Evolutionary conservation across 2,888 invertebrate genomes (phyloP).

Genomic region (Ophion ventricosus): DNA sequence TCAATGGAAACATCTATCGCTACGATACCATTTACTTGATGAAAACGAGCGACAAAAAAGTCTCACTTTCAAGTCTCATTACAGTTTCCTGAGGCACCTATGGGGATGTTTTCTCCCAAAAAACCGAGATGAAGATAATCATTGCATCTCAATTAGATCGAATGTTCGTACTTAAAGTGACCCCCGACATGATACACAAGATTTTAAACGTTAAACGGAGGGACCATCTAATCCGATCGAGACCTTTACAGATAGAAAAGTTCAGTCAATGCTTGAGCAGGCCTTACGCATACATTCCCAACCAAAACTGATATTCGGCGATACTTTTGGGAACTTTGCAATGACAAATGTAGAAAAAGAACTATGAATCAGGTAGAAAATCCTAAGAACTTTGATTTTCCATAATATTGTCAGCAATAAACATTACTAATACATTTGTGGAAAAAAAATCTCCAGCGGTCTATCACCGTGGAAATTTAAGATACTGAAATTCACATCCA

Average conservation of each 20-base stretch:
- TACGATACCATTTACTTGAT: conserved; percentile 1
- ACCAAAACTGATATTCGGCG: background rate
- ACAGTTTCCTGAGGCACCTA: conserved; percentile 14
- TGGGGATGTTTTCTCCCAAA: conserved; percentile 19
- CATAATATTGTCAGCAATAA: background rate
- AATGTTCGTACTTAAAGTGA: conserved; percentile 73
- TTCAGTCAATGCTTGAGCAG: conserved; percentile 20
- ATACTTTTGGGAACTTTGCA: background rate
- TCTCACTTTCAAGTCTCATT: conserved; percentile 8
- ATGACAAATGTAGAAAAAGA: background rate
- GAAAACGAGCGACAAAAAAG: background rate
- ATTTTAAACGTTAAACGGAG: conserved; percentile 54
- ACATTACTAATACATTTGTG: background rate
- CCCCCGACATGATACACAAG: conserved; percentile 49
- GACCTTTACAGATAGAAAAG: conserved; percentile 27
- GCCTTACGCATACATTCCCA: conserved; percentile 15
- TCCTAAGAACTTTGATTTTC: background rate
- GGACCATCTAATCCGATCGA: conserved; percentile 61
- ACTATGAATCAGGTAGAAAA: background rate
- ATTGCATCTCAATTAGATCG: conserved; percentile 57
- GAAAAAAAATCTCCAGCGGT: background rate
- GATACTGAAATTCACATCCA: background rate
- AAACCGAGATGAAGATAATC: conserved; percentile 16
- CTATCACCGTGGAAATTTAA: background rate
- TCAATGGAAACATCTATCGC: conserved; percentile 12